Evolutionary conservation across 2,888 invertebrate genomes (phyloP), one percentile per base, ranked within the genome.

Genomic region (Amiota minor): DNA sequence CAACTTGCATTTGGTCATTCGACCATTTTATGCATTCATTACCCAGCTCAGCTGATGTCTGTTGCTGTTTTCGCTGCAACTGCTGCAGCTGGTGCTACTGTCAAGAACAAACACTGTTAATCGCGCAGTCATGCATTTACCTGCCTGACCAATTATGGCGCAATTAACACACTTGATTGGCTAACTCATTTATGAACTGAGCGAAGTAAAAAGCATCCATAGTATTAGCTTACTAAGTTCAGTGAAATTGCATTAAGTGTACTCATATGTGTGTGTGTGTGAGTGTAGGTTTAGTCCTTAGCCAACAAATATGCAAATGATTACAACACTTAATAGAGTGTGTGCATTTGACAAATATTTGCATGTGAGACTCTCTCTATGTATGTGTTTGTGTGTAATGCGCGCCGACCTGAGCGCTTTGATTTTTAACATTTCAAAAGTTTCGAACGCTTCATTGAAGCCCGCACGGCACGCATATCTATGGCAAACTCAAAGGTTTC

Each of bases 161-260:
- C 83, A 83, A 83, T 83, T 83, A 83, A 80, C 82, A 81, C 83
- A 84, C 78, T 77, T 82, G 86, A 86, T 85, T 83, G 83, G 75
- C 70, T 74, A 79, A 74, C 67, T 74, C 75, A 74, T 74, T 77
- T 78, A 72, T 72, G 71, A 68, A 50, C 50, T 46, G 46, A 59
- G 46, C 50, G 6, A 35, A 35, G 35, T 6, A 35, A 35, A 35
- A 35, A 35, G 35, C 2, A 0, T 35, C 35, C 35, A 35, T 35
- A 35, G 35, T n/a, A n/a, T 35, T 35, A 35, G 35, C 35, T 35
- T 0, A 35, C 35, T 35, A 35, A 35, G 6, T 35, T 35, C 35
- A 35, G 35, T 35, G 35, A 35, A 35, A 35, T 35, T 2, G 0
- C 35, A 35, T 35, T 35, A 35, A 35, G 35, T 35, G 23, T 2